Base-by-base conservation (phyloP, 2,113 vertebrate genomes). In the Sinocyclocheilus grahami region DNA sequence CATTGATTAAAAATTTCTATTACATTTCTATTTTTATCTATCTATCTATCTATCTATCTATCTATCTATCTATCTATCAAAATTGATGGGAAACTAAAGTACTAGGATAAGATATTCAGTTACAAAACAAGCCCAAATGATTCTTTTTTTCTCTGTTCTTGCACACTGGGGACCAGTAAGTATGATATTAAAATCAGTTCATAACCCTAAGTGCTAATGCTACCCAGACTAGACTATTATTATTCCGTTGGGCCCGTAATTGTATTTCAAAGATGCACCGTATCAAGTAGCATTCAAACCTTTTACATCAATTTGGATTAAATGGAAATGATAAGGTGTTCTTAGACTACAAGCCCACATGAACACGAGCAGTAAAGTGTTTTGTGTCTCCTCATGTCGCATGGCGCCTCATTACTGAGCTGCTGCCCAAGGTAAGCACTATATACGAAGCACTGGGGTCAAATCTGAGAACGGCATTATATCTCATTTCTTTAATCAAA, bases 301-400 rank as follows among this genome's bases (percentile, higher is more conserved):
- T 76, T 76, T 83, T 85, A 82, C 79, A 86, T 69, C 78, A 63
- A 63, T 80, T 87, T 72, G 27, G 71, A 85, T 74, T 75, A 81
- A 81, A 87, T 80, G 77, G 75, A 85, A 85, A 71, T 74, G 86
- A 79, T 87, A 67, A 67, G 84, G 81, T 75, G 62, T 55, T 76
- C 69, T 81, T 46, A 75, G 51, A 63, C 60, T 53, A 55, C 58
- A 74, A 67, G 48, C 77, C 51, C 83, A n/a, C 71, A 27, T 55
- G 65, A 82, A 74, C 69, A 58, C 16, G 1, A 42, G 58, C 80
- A 53, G 18, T 82, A 83, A 74, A 87, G 86, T 81, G 60, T 71
- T 83, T 83, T 77, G 75, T 82, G 80, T 69, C 42, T 69, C 80
- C 42, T 82, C 46, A 5, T 69, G 80, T 51, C 62, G 9, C 20